phyloP scores from a whole-genome alignment of 1,140 invertebrate species.

The Phthorimaea operculella region DNA sequence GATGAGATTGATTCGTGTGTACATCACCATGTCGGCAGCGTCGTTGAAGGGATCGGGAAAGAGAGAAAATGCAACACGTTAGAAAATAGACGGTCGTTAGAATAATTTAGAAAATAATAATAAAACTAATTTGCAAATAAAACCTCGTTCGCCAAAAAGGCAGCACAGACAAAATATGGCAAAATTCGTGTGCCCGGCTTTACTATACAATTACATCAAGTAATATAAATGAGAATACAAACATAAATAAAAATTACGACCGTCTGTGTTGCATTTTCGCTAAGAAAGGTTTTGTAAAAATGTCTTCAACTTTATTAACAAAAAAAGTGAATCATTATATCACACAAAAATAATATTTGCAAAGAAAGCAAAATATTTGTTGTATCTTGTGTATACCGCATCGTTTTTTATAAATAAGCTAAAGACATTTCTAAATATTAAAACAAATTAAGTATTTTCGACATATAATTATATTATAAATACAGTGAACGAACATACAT shows the following conservation, averaged over 20 bases:
- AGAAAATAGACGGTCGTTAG: slow-evolving; percentile 44
- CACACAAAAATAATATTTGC: too few relatives aligned
- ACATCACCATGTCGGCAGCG: background rate
- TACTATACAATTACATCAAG: slow-evolving; percentile 14
- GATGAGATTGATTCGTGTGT: background rate
- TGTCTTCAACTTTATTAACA: background rate
- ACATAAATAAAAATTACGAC: slow-evolving; percentile 31
- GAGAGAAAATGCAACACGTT: slow-evolving; percentile 64
- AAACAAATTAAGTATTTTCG: slow-evolving; percentile 23
- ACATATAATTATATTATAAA: slow-evolving; percentile 49
- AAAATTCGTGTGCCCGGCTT: slow-evolving; percentile 8
- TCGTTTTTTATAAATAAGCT: background rate
- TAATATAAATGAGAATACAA: slow-evolving; percentile 17
- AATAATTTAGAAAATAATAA: slow-evolving; percentile 26
- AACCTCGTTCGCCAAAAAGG: slow-evolving; percentile 53
- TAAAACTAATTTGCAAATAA: slow-evolving; percentile 20
- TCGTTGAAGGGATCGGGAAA: slow-evolving; percentile 47
- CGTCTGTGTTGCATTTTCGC: slow-evolving; percentile 67
- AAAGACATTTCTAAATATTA: slow-evolving; percentile 23
- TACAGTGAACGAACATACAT: slow-evolving; percentile 43
- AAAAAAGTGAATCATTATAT: too few relatives aligned
- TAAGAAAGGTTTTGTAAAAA: slow-evolving; percentile 17
- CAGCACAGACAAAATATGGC: slow-evolving; percentile 50
- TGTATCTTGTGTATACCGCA: too few relatives aligned
- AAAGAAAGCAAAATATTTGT: too few relatives aligned